A percentile compares a stretch with the other conserved stretches of the same genome.
These are phyloP conservation scores for sheep (Ovis aries) DNA, from an alignment of 2,113 vertebrate genomes.

Conservation along the genomic window ARS-UI_Ramb_v3.0 NC_056080.1:84844501-84845000, in stretches of 20 bases:
- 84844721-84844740: neutral
- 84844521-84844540: neutral
- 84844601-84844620: neutral
- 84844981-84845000: neutral
- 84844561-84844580: neutral
- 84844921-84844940: neutral
- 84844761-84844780: constrained; percentile 4
- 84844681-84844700: neutral
- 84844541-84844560: neutral
- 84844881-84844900: neutral
- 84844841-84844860: neutral
- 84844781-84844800: neutral
- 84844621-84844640: neutral
- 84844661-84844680: neutral
- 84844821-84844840: neutral
- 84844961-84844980: neutral
- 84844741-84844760: neutral
- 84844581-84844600: neutral
- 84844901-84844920: constrained; percentile 17
- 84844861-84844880: neutral
- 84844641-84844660: neutral
- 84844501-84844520: neutral
- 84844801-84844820: neutral
- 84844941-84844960: neutral
- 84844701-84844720: neutral